Conservation (phyloP, 2,888 invertebrate genomes). For the Catocala fraxini region DNA sequence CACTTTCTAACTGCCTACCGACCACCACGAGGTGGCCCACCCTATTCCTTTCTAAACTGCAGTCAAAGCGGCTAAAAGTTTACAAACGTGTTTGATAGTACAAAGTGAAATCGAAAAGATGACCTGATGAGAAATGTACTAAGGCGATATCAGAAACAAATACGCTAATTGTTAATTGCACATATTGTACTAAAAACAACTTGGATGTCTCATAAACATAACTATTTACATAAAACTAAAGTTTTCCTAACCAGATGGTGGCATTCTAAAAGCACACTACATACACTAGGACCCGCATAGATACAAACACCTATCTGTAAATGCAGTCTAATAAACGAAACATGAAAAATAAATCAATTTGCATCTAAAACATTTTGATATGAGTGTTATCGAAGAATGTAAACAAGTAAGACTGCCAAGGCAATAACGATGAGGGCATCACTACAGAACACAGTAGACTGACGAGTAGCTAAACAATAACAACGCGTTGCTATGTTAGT, state of each 20-base stretch:
- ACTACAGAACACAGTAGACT: constrained; percentile 20
- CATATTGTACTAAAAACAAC: too few relatives aligned
- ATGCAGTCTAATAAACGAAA: constrained; percentile 14
- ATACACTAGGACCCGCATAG: constrained; percentile 2
- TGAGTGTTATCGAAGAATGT: constrained; percentile 37
- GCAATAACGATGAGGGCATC: constrained; percentile 46
- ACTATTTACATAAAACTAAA: too few relatives aligned
- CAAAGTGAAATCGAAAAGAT: constrained; percentile 50
- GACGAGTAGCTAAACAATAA: constrained; percentile 40
- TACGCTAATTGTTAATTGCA: too few relatives aligned
- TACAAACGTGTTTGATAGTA: constrained; percentile 45
- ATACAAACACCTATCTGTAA: background rate
- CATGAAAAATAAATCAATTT: constrained; percentile 32
- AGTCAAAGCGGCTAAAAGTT: constrained; percentile 28
- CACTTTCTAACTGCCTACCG: constrained; percentile 59
- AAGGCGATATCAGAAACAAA: constrained; percentile 21
- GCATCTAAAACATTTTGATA: constrained; percentile 29
- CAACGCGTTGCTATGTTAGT: constrained; percentile 27
- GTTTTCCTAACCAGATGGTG: background rate
- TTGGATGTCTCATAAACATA: too few relatives aligned
- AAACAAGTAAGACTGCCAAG: constrained; percentile 46
- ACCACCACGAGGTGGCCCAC: constrained; percentile 30
- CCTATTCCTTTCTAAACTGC: constrained; percentile 62
- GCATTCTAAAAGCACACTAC: background rate
- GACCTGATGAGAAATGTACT: constrained; percentile 12